These are phyloP conservation scores for Tragelaphus scriptus DNA, from an alignment of 2,113 vertebrate species.

Conservation along the genomic window DNA sequence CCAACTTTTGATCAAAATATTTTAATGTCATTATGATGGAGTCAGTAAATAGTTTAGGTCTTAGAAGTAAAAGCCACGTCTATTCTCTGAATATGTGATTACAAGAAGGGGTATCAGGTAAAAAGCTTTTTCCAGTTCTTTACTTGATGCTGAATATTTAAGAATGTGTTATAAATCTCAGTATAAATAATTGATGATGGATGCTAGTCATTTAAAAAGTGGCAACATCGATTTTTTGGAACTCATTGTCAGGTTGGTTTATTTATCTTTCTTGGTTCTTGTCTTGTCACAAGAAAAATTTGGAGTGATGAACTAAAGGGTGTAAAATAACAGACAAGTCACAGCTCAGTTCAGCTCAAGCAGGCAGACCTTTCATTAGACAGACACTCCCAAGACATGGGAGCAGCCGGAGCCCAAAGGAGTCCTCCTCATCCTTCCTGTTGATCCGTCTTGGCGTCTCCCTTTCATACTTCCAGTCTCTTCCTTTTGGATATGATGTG, in stretches of 20 bases:
- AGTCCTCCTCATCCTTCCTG: not conserved
- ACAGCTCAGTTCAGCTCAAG: not conserved
- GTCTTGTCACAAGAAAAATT: not conserved
- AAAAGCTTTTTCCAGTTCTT: not conserved
- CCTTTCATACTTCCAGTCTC: not conserved
- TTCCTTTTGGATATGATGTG: not conserved
- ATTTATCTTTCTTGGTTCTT: not conserved
- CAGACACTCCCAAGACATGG: not conserved
- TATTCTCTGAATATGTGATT: not conserved
- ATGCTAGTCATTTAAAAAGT: not conserved
- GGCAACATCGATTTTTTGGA: not conserved
- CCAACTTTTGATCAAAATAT: not conserved
- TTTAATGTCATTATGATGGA: not conserved
- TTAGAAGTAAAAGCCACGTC: not conserved
- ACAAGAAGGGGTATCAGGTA: not conserved
- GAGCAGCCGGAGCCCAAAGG: fast-evolving
- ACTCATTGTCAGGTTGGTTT: not conserved
- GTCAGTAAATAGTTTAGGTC: not conserved
- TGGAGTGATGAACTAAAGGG: not conserved
- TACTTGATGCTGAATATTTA: not conserved
- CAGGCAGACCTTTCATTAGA: not conserved
- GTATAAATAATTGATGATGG: not conserved
- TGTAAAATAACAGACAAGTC: not conserved
- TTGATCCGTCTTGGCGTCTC: not conserved
- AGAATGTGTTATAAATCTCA: not conserved